These are phyloP conservation scores for Ichneumoninae sp. DNA, from an alignment of 2,888 invertebrate species.

Conservation along the genomic window DNA sequence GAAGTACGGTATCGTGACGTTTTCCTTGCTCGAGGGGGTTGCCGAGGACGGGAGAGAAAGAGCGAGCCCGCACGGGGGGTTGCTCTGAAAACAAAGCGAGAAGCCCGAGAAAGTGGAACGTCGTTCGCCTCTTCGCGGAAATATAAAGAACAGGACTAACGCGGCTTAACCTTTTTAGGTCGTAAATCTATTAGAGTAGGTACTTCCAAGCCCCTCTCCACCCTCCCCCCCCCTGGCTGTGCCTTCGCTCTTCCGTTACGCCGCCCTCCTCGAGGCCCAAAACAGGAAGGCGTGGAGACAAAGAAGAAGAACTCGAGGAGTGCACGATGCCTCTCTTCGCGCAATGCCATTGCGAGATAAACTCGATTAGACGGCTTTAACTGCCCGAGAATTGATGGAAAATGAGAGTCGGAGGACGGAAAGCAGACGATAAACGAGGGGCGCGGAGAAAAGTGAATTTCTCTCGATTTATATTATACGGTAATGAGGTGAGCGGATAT, in stretches of 20 bases:
- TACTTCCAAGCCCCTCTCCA: constrained; percentile 52
- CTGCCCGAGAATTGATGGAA: constrained; percentile 79
- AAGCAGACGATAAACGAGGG: constrained; percentile 19
- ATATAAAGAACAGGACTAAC: constrained; percentile 84
- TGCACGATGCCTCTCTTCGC: constrained; percentile 60
- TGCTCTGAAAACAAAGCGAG: constrained; percentile 36
- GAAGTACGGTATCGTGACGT: constrained; percentile 58
- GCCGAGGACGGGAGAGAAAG: constrained; percentile 11
- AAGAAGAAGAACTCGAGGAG: constrained; percentile 6
- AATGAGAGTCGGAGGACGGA: constrained; percentile 73
- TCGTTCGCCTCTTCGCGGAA: constrained; percentile 78
- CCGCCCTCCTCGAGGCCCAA: constrained; percentile 18
- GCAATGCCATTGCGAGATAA: constrained; percentile 82
- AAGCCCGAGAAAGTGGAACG: constrained; percentile 59
- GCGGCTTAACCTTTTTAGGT: constrained; percentile 83
- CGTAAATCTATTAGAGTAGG: constrained; percentile 83
- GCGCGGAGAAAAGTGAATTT: constrained; percentile 66
- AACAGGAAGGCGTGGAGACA: constrained; percentile 19
- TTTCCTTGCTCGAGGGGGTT: constrained; percentile 46
- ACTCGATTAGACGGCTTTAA: constrained; percentile 81
- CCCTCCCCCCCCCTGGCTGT: background rate
- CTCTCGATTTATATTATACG: constrained; percentile 61
- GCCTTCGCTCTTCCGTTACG: background rate
- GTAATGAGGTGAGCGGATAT: constrained; percentile 61
- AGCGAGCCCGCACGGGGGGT: constrained; percentile 49